phyloP scores from a whole-genome alignment of 2,797 vertebrate genomes.

The Apogon talboti region DNA sequence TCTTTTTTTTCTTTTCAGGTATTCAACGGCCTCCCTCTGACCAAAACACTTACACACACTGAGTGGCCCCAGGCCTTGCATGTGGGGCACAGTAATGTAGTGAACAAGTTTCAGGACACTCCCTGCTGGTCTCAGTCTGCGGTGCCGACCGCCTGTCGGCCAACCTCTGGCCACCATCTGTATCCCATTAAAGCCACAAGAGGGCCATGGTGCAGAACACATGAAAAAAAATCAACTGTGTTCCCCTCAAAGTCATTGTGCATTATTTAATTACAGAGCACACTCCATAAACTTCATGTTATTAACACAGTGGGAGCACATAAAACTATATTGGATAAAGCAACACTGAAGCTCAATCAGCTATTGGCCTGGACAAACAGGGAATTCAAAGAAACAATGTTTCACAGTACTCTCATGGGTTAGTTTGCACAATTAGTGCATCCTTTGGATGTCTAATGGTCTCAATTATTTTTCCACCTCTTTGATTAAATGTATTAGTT shows the following conservation, averaged over 20 bases:
- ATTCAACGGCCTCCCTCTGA: conserved; percentile 19
- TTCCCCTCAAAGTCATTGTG: conserved; percentile 70
- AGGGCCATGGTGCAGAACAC: conserved; percentile 50
- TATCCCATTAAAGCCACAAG: conserved; percentile 75
- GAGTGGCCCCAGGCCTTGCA: conserved; percentile 46
- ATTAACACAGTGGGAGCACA: conserved; percentile 74
- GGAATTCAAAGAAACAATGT: conserved; percentile 11
- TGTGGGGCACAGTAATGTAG: conserved; percentile 62
- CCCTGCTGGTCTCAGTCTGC: conserved; percentile 69
- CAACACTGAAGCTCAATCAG: conserved; percentile 53
- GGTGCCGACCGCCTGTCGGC: conserved; percentile 67
- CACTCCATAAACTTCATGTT: conserved; percentile 77
- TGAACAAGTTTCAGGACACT: conserved; percentile 69
- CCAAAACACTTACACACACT: conserved; percentile 27
- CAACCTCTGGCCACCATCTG: conserved; percentile 78
- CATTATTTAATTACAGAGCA: conserved; percentile 78
- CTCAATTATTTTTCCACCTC: neutral
- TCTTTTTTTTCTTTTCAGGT: conserved; percentile 7
- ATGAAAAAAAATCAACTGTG: conserved; percentile 35
- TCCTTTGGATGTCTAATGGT: conserved; percentile 2
- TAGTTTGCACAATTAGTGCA: conserved; percentile 20
- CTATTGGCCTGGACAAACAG: conserved; percentile 33
- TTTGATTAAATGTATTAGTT: conserved; percentile 2
- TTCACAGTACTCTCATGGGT: conserved; percentile 14
- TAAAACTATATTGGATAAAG: conserved; percentile 77